Evolutionary conservation across 2,113 vertebrate species (phyloP).

Genomic region (Osmerus mordax): DNA sequence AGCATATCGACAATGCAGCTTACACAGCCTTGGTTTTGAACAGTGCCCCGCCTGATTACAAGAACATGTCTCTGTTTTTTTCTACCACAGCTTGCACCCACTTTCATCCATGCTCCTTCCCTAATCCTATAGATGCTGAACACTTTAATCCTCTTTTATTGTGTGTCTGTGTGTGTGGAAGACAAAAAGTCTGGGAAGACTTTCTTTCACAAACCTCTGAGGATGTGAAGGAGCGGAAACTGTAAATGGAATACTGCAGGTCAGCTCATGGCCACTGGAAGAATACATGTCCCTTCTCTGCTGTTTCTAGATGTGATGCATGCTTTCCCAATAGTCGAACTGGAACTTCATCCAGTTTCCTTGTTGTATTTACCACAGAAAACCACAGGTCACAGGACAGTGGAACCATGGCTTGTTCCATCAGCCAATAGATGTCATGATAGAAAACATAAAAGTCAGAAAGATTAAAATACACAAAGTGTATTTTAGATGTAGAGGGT

Average conservation of each 20-base stretch:
- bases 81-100: slow-evolving; percentile 27
- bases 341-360: slow-evolving; percentile 18
- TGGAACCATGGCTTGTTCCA: background rate
- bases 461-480: background rate
- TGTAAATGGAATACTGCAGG: slow-evolving; percentile 13
- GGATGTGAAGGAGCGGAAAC: background rate
- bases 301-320: slow-evolving; percentile 12
- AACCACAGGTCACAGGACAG: background rate
- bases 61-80: slow-evolving; percentile 19
- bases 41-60: slow-evolving; percentile 27
- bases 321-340: background rate
- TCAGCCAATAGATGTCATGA: background rate
- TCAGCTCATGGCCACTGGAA: background rate
- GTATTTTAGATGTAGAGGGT: background rate
- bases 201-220: slow-evolving; percentile 18
- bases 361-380: background rate
- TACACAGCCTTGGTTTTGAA: slow-evolving; percentile 20
- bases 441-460: too few species aligned
- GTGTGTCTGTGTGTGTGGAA: slow-evolving; percentile 14
- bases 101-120: slow-evolving; percentile 18
- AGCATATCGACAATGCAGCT: background rate
- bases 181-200: slow-evolving; percentile 14
- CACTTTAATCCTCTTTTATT: slow-evolving; percentile 32
- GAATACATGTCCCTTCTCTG: background rate
- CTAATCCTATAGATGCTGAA: slow-evolving; percentile 44